A percentile compares a stretch with the other conserved stretches of the same genome.
Evolutionary conservation across 2,888 invertebrate genomes (phyloP).

Genomic region (Rhingia campestris): DNA sequence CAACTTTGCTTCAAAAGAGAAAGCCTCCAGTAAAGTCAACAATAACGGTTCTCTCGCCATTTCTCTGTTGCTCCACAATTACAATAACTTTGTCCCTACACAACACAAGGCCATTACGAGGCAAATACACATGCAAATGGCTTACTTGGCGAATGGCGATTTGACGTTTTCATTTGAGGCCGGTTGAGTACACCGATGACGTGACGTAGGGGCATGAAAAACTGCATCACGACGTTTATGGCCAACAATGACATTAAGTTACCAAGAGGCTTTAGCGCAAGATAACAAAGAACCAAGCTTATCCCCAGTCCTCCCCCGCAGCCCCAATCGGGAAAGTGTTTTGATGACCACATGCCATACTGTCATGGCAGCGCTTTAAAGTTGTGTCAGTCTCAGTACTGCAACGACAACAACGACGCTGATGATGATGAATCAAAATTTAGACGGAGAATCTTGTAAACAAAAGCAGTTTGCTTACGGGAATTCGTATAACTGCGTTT

Average conservation of each 20-base stretch:
- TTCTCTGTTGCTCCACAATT: conserved; percentile 3
- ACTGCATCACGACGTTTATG: background rate
- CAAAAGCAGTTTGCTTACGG: conserved; percentile 47
- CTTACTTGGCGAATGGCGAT: background rate
- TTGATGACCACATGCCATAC: background rate
- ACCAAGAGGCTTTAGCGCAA: background rate
- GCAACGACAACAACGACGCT: background rate
- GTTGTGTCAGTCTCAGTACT: background rate
- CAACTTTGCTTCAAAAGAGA: conserved; percentile 24
- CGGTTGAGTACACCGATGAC: background rate
- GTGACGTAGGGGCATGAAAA: background rate
- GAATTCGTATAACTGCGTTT: conserved; percentile 39
- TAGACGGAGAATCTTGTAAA: conserved; percentile 18
- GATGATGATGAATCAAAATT: background rate
- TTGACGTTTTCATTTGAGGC: background rate
- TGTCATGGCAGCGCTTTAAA: background rate
- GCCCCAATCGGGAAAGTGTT: conserved; percentile 6
- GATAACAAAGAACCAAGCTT: conserved; percentile 10
- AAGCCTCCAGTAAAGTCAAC: conserved; percentile 9
- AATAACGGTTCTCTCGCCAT: conserved; percentile 9
- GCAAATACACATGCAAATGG: conserved; percentile 18
- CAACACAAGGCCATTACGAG: conserved; percentile 36
- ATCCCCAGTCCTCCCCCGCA: background rate
- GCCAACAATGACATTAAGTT: too few species aligned
- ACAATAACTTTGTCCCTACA: background rate